Base-by-base conservation (phyloP, 35 echinoderm and acorn worm species). In the Ophiothrix spiculata region DNA sequence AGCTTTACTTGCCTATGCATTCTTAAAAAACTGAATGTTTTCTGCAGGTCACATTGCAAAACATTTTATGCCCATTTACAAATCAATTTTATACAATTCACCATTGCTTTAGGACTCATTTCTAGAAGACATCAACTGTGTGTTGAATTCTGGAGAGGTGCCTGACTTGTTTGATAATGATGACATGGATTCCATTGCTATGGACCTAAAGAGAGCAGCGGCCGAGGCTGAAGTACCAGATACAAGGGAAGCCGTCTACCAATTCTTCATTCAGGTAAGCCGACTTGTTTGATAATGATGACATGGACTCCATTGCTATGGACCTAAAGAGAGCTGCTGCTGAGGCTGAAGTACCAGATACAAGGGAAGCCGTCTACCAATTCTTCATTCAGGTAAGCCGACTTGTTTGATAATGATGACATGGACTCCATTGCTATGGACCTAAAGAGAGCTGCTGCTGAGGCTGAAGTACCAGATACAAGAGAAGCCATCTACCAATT, bases 341-440 rank as follows among this genome's bases (percentile, higher is more conserved):
- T 1, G 92, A 94, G 74, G 91, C 96, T n/a, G 96, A 99, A 40
- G 78, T 99, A 63, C 96, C 96, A 17, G 96, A 99, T 45, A 99
- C 93, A 45, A 99, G 96, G 74, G 96, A 99, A 63, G 60, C 88
- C 40, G 87, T 99, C 34, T 99, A 99, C 56, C 84, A 83, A 40
- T 99, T 94, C 77, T 99, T 99, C 56, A 99, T 92, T 33, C 96
- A 99, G 92, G 96, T 99, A 88, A n/a, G n/a, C n/a, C n/a, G n/a
- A 99, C 83, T 77, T 99, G 12, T 99, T 99, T 90, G 96, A 99
- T 76, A 84, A 83, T 63, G 96, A 99, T 89, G 96, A 99, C 39
- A 73, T 99, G 79, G 96, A 99, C 39, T 80, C 89, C 38, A 91
- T 99, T 63, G 89, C 86, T 28, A 99, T 99, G 96, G 96, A 99